phyloP scores from a whole-genome alignment of 2,797 vertebrate species.

The Chrosomus eos region DNA sequence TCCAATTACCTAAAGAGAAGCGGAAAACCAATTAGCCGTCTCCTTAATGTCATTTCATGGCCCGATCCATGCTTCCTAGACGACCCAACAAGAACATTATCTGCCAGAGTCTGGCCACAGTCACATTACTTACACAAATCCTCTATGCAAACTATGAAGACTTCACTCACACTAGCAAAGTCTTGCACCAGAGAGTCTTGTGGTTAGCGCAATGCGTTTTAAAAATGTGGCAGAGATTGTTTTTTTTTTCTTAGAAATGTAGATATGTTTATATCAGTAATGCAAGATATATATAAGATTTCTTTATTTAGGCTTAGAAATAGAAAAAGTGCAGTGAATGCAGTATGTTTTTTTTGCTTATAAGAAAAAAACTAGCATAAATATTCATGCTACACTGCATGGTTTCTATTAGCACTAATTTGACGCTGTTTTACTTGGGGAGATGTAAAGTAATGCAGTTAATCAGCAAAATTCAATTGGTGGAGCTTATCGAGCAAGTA shows the following conservation, averaged over 20 bases:
- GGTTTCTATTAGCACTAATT: neutral
- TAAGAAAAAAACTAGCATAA: neutral
- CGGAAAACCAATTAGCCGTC: constrained; percentile 51
- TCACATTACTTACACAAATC: constrained; percentile 27
- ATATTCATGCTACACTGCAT: neutral
- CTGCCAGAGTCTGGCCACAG: constrained; percentile 1
- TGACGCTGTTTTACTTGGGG: neutral
- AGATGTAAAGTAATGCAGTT: neutral
- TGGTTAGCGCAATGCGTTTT: neutral
- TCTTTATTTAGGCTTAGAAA: neutral
- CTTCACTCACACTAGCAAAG: neutral
- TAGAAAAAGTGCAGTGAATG: neutral
- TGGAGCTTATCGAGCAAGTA: neutral
- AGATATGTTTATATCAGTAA: no score
- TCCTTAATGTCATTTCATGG: constrained; percentile 42
- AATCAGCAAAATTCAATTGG: neutral
- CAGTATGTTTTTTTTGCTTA: neutral
- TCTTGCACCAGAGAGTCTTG: neutral
- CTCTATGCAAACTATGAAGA: constrained; percentile 45
- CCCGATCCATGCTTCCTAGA: constrained; percentile 11
- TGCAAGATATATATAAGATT: no score
- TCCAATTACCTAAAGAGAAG: constrained; percentile 44
- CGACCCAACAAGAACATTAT: constrained; percentile 23
- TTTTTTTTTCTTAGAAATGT: neutral
- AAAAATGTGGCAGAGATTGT: neutral